Evolutionary conservation across 2,113 vertebrate species (phyloP).

Genomic region (Thalassarche chlororhynchos): DNA sequence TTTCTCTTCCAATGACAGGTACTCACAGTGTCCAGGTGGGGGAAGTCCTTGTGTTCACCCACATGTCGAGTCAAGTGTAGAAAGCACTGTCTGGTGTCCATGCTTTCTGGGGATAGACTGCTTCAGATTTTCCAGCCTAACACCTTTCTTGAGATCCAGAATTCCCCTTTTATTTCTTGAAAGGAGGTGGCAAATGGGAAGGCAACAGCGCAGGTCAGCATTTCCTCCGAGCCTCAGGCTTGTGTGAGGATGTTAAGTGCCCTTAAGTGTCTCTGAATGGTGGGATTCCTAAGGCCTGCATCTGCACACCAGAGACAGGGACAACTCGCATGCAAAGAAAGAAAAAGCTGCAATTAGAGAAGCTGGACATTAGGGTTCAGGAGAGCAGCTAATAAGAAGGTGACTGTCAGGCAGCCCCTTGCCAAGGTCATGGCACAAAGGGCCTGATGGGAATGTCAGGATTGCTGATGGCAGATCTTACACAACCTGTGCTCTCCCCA

Average conservation of each 20-base stretch:
- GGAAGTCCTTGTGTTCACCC: neutral
- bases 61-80: neutral
- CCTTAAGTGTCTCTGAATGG: neutral
- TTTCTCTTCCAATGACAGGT: slow-evolving; percentile 93
- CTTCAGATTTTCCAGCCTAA: neutral
- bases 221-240: neutral
- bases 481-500: neutral
- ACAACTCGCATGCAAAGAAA: neutral
- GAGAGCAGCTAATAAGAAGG: neutral
- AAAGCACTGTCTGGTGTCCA: neutral
- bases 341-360: neutral
- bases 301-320: neutral
- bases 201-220: neutral
- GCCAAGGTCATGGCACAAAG: neutral
- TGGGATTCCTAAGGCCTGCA: neutral
- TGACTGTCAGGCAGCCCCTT: neutral
- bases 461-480: neutral
- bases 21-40: neutral
- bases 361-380: neutral
- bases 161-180: neutral
- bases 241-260: neutral
- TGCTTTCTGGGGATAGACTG: neutral
- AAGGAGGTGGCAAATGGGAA: neutral
- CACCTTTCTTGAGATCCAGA: neutral
- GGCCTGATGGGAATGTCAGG: neutral